phyloP scores from a whole-genome alignment of 1,140 invertebrate genomes.

The Euwallacea similis region DNA sequence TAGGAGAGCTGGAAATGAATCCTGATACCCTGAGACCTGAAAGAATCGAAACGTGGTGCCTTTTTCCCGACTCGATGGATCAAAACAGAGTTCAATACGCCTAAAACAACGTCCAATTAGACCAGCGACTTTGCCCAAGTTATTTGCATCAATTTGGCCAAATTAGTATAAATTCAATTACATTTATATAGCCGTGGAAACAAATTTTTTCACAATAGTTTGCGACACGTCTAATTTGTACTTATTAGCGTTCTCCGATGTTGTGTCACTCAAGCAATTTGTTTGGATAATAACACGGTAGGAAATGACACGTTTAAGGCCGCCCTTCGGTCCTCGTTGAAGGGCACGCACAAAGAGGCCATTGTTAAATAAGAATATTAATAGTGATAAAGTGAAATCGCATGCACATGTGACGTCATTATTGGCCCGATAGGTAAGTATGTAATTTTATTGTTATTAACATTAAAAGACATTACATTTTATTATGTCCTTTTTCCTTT shows the following conservation, averaged over 20 bases:
- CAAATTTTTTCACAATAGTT: conserved; percentile 13
- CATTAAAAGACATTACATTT: conserved; percentile 20
- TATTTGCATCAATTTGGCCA: background rate
- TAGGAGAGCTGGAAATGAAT: too few relatives aligned
- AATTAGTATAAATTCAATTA: conserved; percentile 15
- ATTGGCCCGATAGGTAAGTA: background rate
- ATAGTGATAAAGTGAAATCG: background rate
- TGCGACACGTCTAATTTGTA: conserved; percentile 12
- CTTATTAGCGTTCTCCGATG: conserved; percentile 5
- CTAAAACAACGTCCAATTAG: too few relatives aligned
- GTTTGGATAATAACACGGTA: conserved; percentile 4
- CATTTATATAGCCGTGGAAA: conserved; percentile 4
- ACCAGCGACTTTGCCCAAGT: background rate
- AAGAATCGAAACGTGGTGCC: too few relatives aligned
- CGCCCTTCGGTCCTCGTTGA: background rate
- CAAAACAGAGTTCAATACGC: too few relatives aligned
- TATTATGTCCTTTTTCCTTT: conserved; percentile 11
- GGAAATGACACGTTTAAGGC: conserved; percentile 3
- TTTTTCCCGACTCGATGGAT: too few relatives aligned
- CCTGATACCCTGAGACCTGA: too few relatives aligned
- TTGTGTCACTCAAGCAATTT: conserved; percentile 14
- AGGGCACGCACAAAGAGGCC: too few relatives aligned
- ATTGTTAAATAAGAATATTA: background rate
- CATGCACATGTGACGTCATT: conserved; percentile 1
- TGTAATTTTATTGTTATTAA: conserved; percentile 23